phyloP scores from a whole-genome alignment of 2,113 vertebrate genomes.

The Microcebus lehilahytsara region DNA sequence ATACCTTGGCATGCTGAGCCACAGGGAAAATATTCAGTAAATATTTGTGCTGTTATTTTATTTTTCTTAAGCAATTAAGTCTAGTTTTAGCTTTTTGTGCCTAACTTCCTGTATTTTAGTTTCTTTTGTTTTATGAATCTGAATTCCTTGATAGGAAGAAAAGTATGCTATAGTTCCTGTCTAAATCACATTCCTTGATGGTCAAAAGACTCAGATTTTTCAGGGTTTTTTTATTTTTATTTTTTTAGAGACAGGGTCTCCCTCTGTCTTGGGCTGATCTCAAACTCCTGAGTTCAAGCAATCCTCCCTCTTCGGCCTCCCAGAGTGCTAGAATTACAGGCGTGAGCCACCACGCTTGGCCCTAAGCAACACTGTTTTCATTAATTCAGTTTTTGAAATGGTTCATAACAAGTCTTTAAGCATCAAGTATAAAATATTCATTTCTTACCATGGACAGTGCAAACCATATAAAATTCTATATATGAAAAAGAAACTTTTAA shows the following conservation, averaged over 20 bases:
- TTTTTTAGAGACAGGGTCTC: too few relatives aligned
- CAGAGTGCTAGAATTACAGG: too few relatives aligned
- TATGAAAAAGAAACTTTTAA: background rate
- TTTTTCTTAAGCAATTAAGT: background rate
- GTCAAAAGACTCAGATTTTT: background rate
- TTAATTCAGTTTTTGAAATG: conserved; percentile 31
- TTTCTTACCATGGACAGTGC: background rate
- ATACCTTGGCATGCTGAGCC: background rate
- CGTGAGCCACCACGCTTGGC: too few relatives aligned
- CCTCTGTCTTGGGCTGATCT: too few relatives aligned
- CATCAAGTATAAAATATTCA: background rate
- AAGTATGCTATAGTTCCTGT: background rate
- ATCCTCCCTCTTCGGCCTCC: too few relatives aligned
- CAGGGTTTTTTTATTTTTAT: too few relatives aligned
- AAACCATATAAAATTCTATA: background rate
- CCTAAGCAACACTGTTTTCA: background rate
- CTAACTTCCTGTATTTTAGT: background rate
- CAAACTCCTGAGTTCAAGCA: too few relatives aligned
- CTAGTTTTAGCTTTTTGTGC: background rate
- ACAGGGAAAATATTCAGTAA: background rate
- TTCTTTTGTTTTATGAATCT: background rate
- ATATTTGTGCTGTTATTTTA: background rate
- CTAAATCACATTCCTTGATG: background rate
- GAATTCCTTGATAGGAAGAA: conserved; percentile 47
- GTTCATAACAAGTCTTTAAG: background rate